Percentiles rank a stretch among this genome's conserved stretches.
Evolutionary conservation across 2,797 vertebrate genomes (phyloP).

Genomic region (Gambelia wislizenii): DNA sequence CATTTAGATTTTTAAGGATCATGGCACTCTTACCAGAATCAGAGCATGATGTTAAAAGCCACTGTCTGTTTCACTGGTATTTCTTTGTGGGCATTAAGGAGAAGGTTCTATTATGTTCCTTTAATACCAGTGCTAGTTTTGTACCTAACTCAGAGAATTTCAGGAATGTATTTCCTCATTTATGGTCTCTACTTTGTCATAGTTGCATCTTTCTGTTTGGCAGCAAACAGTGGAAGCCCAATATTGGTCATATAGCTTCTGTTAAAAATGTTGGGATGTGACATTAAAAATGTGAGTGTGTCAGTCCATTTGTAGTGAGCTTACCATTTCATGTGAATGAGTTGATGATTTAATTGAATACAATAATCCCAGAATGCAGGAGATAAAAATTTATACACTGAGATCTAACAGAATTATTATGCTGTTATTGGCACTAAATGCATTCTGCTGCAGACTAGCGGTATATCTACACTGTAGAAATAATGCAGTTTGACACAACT

Average conservation of each 20-base stretch:
- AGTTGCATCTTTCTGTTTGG: slow-evolving; percentile 10
- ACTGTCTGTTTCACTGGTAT: background rate
- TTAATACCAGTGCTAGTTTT: background rate
- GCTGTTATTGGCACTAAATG: background rate
- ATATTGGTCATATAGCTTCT: background rate
- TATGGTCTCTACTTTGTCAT: background rate
- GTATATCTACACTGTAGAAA: no score
- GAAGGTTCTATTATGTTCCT: background rate
- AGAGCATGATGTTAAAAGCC: background rate
- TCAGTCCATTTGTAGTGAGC: background rate
- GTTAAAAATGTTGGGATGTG: background rate
- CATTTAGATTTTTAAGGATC: background rate
- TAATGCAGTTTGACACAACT: no score
- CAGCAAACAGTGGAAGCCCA: slow-evolving; percentile 4
- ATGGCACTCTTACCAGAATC: background rate
- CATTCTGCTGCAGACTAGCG: background rate
- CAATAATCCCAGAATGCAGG: background rate
- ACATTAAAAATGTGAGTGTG: background rate
- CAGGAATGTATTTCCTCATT: background rate
- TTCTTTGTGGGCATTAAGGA: background rate
- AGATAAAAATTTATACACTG: background rate
- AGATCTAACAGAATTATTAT: background rate
- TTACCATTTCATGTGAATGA: background rate
- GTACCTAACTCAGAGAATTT: background rate
- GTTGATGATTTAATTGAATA: background rate